Evolutionary conservation across 2,113 vertebrate species (phyloP), one percentile per base, ranked within the genome.

Genomic region (Oryzias celebensis): DNA sequence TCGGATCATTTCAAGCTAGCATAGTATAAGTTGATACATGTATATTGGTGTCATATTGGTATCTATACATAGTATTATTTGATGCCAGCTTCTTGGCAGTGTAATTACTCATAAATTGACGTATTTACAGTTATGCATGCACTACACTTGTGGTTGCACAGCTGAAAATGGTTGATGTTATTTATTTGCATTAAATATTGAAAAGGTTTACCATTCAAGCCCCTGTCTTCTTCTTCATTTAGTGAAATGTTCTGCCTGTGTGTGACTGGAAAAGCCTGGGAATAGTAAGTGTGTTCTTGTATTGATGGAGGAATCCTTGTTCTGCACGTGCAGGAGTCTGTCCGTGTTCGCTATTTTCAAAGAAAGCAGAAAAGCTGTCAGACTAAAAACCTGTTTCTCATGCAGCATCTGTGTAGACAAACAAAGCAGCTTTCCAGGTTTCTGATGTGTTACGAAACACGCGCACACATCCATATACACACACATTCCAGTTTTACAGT

Each of bases 271-370:
- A 58, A 72, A 63, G 57, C 58, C 45, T 20, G 31, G 64, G 18
- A 71, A 54, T 31, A 54, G 12, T 76, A 64, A 56, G 74, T 75
- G 65, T 75, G 73, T 83, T 80, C 78, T 71, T 66, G 58, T 64
- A 5, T 20, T 44, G 62, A 72, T 49, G 15, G 42, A 72, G 45
- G 65, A 44, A 48, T 59, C 23, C 18, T 52, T 36, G 41, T 52
- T 52, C 41, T 50, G 65, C 69, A n/a, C 41, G 42, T 66, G 56
- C 60, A 58, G 62, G 77, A 65, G 48, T 59, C 70, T 67, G 68
- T n/a, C 24, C 58, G 24, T 55, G 50, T 74, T 62, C 8, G 13
- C 52, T 71, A 41, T 46, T 62, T 59, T 75, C 67, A 43, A 50
- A 5, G 24, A 45, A 80, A 69, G 65, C 62, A 58, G 51, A 41